Base-by-base conservation (phyloP, 2,113 vertebrate species). In the Recurvirostra avosetta region DNA sequence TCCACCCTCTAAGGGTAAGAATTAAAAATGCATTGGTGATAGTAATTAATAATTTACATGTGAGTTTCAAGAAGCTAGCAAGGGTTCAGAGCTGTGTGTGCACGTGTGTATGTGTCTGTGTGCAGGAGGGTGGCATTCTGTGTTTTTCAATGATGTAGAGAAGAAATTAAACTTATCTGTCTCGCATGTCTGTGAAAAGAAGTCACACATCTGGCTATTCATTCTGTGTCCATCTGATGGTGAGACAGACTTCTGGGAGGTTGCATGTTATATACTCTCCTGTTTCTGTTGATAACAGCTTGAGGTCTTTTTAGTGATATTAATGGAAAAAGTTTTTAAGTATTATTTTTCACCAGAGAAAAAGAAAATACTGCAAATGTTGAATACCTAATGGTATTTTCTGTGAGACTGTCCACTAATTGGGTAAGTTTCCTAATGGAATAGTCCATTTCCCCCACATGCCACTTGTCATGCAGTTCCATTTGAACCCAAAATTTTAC, bases 91-190 rank as follows among this genome's bases (percentile, higher is more conserved):
- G 10, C 7, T 74, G 19, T 2, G 0, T 43, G 17, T 67, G 16
- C 47, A 23, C 0, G 0, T 30, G 8, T 18, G 2, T 43, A 23
- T 45, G 7, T 30, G 11, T 43, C 22, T 63, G 9, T 67, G 7
- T n/a, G 25, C 20, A 21, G 40, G n/a, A 45, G 6, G 11, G 11
- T 53, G 36, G 3, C 36, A 52, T 55, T 95, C 26, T 56, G 11
- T 70, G 47, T 53, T 78, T 75, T 96, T 87, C 65, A 74, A 7
- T 72, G 22, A 72, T 55, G 22, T 59, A 68, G 76, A 68, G 34
- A 97, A 66, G 32, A 86, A 88, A 73, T 53, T 77, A 62, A 91
- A 59, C 9, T 36, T 53, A 23, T 5, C n/a, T 68, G 7, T 38
- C 5, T 73, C 45, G 7, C 1, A 0, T 43, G 13, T 62, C 8